Evolutionary conservation across 2,113 vertebrate genomes (phyloP).

Genomic region (Brachyistius frenatus): DNA sequence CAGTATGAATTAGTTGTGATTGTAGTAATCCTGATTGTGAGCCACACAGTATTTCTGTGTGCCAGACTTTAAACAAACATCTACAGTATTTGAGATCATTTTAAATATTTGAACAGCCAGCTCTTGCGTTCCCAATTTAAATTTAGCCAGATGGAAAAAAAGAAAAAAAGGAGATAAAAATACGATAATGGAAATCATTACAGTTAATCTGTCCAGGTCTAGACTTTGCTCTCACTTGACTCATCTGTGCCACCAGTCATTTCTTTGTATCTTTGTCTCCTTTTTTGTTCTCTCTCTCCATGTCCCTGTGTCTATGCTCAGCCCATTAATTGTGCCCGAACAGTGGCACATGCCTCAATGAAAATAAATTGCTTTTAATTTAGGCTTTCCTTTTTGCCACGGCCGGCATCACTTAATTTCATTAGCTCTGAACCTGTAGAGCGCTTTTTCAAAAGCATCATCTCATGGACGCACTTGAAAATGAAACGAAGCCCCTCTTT

Average conservation of each 20-base stretch:
- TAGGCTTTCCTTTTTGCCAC: conserved; percentile 88
- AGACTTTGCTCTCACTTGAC: conserved; percentile 64
- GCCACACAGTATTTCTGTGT: background rate
- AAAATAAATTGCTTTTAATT: conserved; percentile 99
- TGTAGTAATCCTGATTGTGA: conserved; percentile 12
- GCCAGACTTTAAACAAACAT: conserved; percentile 41
- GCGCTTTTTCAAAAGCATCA: conserved; percentile 92
- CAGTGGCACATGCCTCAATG: conserved; percentile 95
- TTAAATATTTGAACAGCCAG: conserved; percentile 59
- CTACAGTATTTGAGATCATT: conserved; percentile 36
- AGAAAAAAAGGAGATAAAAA: conserved; percentile 20
- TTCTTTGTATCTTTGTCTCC: conserved; percentile 67
- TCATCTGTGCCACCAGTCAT: conserved; percentile 68
- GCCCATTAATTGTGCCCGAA: conserved; percentile 93
- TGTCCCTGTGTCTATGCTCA: conserved; percentile 70
- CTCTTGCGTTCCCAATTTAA: conserved; percentile 18
- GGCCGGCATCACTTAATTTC: conserved; percentile 97
- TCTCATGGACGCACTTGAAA: conserved; percentile 94
- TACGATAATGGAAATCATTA: conserved; percentile 55
- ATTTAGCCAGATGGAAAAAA: conserved; percentile 28
- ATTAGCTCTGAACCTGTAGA: conserved; percentile 98
- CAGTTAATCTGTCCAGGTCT: conserved; percentile 65
- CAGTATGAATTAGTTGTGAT: conserved; percentile 10
- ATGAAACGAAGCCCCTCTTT: conserved; percentile 93
- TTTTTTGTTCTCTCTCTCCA: conserved; percentile 63